phyloP scores from a whole-genome alignment of 2,797 vertebrate species.

The Myotis pilosus region DNA sequence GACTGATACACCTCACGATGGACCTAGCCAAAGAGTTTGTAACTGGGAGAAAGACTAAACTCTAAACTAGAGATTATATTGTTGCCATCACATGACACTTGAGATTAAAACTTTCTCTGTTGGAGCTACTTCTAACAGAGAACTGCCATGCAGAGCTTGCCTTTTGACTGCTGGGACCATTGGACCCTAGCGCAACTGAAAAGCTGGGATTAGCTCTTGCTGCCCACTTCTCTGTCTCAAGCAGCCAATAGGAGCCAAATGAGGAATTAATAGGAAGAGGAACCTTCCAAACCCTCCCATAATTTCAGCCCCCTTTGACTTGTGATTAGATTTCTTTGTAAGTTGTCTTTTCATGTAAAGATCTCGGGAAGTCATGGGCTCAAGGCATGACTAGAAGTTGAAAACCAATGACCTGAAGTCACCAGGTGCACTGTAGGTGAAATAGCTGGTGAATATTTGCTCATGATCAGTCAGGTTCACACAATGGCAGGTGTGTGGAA shows the following conservation, averaged over 20 bases:
- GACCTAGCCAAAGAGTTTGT: neutral
- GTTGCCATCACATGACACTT: neutral
- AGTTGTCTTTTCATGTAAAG: neutral
- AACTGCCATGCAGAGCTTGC: too few relatives aligned
- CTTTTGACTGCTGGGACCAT: neutral
- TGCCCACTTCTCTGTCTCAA: neutral
- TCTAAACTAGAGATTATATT: neutral
- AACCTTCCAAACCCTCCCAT: neutral
- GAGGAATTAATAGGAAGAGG: neutral
- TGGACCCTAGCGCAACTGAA: neutral
- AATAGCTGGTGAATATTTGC: neutral
- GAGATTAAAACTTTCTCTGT: neutral
- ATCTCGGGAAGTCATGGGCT: neutral
- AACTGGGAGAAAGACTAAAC: neutral
- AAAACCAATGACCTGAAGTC: neutral
- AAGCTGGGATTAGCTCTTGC: neutral
- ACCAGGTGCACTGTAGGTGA: neutral
- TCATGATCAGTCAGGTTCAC: neutral
- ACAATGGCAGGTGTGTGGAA: neutral
- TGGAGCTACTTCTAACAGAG: fast-evolving
- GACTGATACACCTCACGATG: neutral
- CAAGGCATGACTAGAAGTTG: neutral
- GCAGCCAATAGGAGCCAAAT: neutral
- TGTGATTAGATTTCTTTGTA: neutral
- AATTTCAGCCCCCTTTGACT: neutral